Evolutionary conservation across 2,797 vertebrate genomes (phyloP).

Genomic region (Thamnophis elegans): DNA sequence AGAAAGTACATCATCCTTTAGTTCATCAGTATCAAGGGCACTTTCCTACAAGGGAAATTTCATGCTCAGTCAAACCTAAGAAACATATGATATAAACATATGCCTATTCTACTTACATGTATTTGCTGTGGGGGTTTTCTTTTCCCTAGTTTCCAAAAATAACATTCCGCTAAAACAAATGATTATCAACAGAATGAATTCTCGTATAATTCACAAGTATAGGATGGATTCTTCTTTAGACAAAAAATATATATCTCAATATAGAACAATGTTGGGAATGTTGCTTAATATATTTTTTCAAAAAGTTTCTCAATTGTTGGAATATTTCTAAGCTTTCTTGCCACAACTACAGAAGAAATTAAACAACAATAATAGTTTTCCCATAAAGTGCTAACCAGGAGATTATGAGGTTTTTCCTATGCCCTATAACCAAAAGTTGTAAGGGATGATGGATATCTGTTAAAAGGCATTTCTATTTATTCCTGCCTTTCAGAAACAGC

Average conservation of each 20-base stretch:
- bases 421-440: not conserved
- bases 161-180: constrained; percentile 32
- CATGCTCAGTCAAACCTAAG: constrained; percentile 63
- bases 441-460: not conserved
- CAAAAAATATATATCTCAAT: not conserved
- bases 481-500: not conserved
- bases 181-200: not conserved
- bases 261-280: not conserved
- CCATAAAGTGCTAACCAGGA: not conserved
- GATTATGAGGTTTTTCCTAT: not conserved
- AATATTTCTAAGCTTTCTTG: not conserved
- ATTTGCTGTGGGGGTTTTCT: constrained; percentile 19
- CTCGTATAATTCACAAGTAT: not conserved
- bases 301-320: not conserved
- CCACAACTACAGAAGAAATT: not conserved
- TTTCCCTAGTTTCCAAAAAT: constrained; percentile 33
- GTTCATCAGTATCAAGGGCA: constrained; percentile 50
- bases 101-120: constrained; percentile 46
- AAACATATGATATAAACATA: constrained; percentile 66
- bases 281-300: not conserved
- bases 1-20: constrained; percentile 37
- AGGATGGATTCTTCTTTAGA: constrained; percentile 7
- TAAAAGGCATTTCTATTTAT: not conserved
- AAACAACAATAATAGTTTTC: not conserved
- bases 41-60: constrained; percentile 64